These are phyloP conservation scores for Mylabris phalerata DNA, from an alignment of 1,140 invertebrate species.

Conservation along the genomic window DNA sequence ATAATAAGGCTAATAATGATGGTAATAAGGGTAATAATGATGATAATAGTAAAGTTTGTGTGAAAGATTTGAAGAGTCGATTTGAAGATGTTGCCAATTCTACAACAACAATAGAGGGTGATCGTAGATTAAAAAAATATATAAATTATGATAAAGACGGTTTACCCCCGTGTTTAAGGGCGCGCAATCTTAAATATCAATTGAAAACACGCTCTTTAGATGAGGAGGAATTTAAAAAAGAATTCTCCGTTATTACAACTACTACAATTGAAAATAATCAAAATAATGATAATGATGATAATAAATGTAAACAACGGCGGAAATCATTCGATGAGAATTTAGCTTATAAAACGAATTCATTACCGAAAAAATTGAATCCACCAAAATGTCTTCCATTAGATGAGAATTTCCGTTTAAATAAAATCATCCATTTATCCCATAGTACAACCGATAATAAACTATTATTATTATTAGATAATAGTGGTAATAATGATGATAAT, in stretches of 20 bases:
- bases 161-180: slow-evolving; percentile 50
- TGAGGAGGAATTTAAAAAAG: slow-evolving; percentile 59
- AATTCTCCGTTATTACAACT: slow-evolving; percentile 39
- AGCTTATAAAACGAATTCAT: slow-evolving; percentile 40
- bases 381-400: slow-evolving; percentile 50
- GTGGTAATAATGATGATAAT: slow-evolving; percentile 27
- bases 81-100: slow-evolving; percentile 20
- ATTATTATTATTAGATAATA: background rate
- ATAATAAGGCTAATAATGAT: slow-evolving; percentile 9
- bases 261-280: too few relatives aligned
- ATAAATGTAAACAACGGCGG: slow-evolving; percentile 32
- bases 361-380: slow-evolving; percentile 47
- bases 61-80: slow-evolving; percentile 30
- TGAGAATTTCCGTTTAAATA: slow-evolving; percentile 15
- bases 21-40: background rate
- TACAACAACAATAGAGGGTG: background rate
- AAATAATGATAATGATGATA: slow-evolving; percentile 36
- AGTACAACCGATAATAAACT: slow-evolving; percentile 28
- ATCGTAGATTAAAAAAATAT: slow-evolving; percentile 14
- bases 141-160: slow-evolving; percentile 30
- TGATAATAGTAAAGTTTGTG: slow-evolving; percentile 20
- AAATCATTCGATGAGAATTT: slow-evolving; percentile 48
- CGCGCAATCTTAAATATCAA: slow-evolving; percentile 51
- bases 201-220: slow-evolving; percentile 66
- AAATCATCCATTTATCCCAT: slow-evolving; percentile 29